Evolutionary conservation across 2,113 vertebrate genomes (phyloP), one percentile per base, ranked within the genome.

Genomic region (Serilophus lunatus): DNA sequence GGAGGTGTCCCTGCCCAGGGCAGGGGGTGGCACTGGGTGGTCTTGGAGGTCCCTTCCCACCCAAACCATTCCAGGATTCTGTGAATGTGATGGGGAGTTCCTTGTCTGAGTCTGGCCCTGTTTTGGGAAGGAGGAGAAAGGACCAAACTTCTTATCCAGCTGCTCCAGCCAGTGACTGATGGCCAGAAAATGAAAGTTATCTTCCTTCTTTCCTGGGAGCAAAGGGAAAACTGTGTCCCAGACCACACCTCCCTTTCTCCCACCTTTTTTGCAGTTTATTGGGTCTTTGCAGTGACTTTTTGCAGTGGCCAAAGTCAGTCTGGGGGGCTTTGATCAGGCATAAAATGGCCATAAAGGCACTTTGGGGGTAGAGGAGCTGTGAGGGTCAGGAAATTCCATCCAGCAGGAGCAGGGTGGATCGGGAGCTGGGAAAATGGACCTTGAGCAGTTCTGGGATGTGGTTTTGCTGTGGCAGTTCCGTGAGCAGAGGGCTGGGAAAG

Each of bases 381-480:
- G 45, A 68, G 61, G 50, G 47, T 61, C 24, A 9, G 24, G 31
- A 71, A 51, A 12, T 66, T 26, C 68, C 61, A 38, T 22, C 61
- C 9, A 18, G 25, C 13, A 25, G 1, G 3, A 51, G 18, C 8
- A 5, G 7, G 2, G 6, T 26, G 71, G 25, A 14, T 42, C 31
- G 40, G 50, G 60, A 74, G 50, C 40, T 16, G 2, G 3, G 59
- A 6, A 66, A 65, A 35, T 2, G 6, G 72, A 19, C 3, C 18
- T 33, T 9, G 16, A 28, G 22, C 5, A 2, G 2, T 11, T 59
- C 15, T 3, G 35, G 51, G 42, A 33, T 7, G 13, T 12, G 13
- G 7, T 53, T n/a, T 35, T 69, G 20, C 23, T 29, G 24, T 6
- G 4, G 38, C 23, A 3, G 33, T 28, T 35, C 7, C 0, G 1